Conservation (phyloP, 2,797 vertebrate species). For the Gymnodraco acuticeps region DNA sequence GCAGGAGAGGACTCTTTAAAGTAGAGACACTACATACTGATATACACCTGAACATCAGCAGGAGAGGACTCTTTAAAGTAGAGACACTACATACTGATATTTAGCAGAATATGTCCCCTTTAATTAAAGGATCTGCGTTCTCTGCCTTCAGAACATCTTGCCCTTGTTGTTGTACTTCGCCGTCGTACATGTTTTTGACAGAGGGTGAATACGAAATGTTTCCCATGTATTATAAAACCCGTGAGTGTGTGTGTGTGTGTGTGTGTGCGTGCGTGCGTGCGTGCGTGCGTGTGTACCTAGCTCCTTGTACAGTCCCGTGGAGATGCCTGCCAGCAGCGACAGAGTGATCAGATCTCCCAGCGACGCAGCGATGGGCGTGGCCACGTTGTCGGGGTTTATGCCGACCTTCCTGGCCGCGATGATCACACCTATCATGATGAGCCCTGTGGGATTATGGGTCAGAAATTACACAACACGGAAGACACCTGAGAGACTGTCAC, state of each 20-base stretch:
- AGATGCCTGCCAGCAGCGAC: slow-evolving; percentile 96
- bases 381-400: slow-evolving; percentile 98
- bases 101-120: too few species aligned
- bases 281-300: slow-evolving; percentile 81
- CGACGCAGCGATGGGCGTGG: slow-evolving; percentile 97
- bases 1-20: too few species aligned
- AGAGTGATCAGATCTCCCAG: slow-evolving; percentile 97
- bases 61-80: too few species aligned
- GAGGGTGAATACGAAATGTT: background rate
- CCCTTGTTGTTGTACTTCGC: too few species aligned
- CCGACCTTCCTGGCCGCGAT: slow-evolving; percentile 95
- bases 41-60: too few species aligned
- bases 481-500: background rate
- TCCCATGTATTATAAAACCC: background rate
- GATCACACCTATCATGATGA: slow-evolving; percentile 99
- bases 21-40: too few species aligned
- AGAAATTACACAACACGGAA: slow-evolving; percentile 16
- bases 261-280: too few species aligned
- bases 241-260: slow-evolving; percentile 21
- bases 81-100: too few species aligned
- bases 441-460: slow-evolving; percentile 80
- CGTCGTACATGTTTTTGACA: background rate
- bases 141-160: too few species aligned
- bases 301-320: slow-evolving; percentile 94
- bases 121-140: too few species aligned